Conservation (phyloP, 2,888 invertebrate species). For the Morpho deidamia region DNA sequence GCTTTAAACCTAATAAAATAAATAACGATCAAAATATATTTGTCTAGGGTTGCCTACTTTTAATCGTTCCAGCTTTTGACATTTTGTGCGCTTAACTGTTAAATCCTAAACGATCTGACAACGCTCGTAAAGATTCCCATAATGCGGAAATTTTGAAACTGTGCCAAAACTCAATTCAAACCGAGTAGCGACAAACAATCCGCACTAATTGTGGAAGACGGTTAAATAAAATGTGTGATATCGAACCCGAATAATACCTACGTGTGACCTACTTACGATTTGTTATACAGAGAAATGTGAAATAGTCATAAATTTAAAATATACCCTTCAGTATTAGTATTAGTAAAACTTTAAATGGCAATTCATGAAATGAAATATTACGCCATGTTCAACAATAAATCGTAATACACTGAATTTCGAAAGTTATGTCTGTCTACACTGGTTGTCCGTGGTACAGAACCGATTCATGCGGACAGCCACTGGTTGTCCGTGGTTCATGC, state of each 20-base stretch:
- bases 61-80: not conserved
- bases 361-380: no score
- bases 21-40: no score
- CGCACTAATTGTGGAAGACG: slow-evolving; percentile 16
- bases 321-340: no score
- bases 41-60: no score
- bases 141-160: slow-evolving; percentile 19
- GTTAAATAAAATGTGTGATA: slow-evolving; percentile 12
- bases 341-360: no score
- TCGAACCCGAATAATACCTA: slow-evolving; percentile 11
- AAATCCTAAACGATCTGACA: slow-evolving; percentile 6
- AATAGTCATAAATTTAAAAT: not conserved
- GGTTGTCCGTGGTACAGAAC: no score
- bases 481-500: no score
- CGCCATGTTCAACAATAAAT: no score
- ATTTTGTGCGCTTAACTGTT: not conserved
- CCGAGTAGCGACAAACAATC: slow-evolving; percentile 7
- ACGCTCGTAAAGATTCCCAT: slow-evolving; percentile 10
- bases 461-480: no score
- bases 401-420: no score
- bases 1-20: no score
- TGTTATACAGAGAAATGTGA: slow-evolving; percentile 2
- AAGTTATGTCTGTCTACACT: no score
- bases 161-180: slow-evolving; percentile 21
- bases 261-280: slow-evolving; percentile 13